These are phyloP conservation scores for Actenoides lindsayi DNA, from an alignment of 2,113 vertebrate species.

Conservation along the genomic window DNA sequence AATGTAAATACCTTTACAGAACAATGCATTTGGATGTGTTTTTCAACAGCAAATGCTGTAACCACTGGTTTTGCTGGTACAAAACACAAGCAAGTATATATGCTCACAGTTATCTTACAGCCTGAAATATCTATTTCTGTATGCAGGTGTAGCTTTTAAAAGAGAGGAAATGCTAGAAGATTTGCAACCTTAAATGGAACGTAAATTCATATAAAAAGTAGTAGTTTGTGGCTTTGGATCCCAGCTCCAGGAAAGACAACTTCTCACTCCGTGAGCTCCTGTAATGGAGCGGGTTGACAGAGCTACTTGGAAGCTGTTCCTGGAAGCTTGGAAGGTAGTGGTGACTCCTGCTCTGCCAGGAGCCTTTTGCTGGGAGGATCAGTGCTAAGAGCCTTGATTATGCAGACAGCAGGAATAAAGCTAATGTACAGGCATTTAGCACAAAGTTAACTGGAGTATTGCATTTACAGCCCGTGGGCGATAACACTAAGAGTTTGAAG, in stretches of 20 bases:
- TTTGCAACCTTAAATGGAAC: neutral
- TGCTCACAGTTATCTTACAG: neutral
- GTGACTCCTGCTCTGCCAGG: neutral
- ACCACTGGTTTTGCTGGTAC: neutral
- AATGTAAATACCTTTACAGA: conserved; percentile 15
- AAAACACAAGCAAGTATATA: neutral
- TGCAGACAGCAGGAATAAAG: neutral
- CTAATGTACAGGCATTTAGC: neutral
- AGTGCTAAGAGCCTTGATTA: neutral
- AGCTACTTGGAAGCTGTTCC: neutral
- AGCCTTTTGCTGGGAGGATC: neutral
- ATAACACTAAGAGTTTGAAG: neutral
- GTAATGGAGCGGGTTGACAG: neutral
- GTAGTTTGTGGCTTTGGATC: neutral
- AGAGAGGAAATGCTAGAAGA: neutral
- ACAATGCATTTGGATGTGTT: neutral
- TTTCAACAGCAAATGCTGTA: neutral
- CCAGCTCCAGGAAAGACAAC: neutral
- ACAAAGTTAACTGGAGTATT: neutral
- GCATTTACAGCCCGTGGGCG: neutral
- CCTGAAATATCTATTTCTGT: neutral
- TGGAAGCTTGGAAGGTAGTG: neutral
- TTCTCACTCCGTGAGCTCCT: neutral
- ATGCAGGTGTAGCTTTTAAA: neutral
- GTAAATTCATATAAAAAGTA: neutral